Percentiles rank a stretch among this genome's conserved stretches.
Conservation (phyloP, 2,888 invertebrate genomes). For the Empis livida region DNA sequence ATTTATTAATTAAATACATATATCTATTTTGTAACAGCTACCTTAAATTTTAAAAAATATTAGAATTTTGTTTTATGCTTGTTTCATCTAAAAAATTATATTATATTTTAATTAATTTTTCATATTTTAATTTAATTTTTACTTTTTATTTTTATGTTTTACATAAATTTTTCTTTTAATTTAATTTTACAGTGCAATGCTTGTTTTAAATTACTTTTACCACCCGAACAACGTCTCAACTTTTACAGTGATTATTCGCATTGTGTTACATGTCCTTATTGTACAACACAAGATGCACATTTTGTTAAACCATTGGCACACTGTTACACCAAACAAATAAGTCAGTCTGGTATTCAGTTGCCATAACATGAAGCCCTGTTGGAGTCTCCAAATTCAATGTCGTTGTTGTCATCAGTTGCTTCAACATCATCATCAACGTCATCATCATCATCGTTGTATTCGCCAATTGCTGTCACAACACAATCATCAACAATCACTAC, state of each 20-base stretch:
- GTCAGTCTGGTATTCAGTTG: constrained; percentile 61
- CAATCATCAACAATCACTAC: constrained; percentile 11
- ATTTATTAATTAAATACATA: no score
- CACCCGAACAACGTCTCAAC: constrained; percentile 74
- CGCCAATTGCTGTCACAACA: constrained; percentile 38
- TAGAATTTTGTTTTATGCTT: no score
- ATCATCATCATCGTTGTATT: constrained; percentile 2
- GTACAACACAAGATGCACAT: constrained; percentile 81
- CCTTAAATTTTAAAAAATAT: no score
- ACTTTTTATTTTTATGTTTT: no score
- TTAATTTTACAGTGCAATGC: constrained; percentile 64
- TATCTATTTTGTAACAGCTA: no score
- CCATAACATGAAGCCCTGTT: constrained; percentile 76
- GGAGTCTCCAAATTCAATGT: constrained; percentile 39
- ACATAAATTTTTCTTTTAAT: no score
- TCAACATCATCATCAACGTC: background rate
- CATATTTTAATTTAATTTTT: no score
- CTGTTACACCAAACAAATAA: constrained; percentile 67
- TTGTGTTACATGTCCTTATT: constrained; percentile 81
- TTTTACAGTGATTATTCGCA: constrained; percentile 94
- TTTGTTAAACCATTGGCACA: constrained; percentile 83
- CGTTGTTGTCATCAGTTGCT: constrained; percentile 13
- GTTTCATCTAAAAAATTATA: no score
- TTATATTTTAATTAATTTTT: no score
- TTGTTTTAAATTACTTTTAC: constrained; percentile 78